phyloP scores from a whole-genome alignment of 92 coral and sea anemone species.

The Ricordea florida region DNA sequence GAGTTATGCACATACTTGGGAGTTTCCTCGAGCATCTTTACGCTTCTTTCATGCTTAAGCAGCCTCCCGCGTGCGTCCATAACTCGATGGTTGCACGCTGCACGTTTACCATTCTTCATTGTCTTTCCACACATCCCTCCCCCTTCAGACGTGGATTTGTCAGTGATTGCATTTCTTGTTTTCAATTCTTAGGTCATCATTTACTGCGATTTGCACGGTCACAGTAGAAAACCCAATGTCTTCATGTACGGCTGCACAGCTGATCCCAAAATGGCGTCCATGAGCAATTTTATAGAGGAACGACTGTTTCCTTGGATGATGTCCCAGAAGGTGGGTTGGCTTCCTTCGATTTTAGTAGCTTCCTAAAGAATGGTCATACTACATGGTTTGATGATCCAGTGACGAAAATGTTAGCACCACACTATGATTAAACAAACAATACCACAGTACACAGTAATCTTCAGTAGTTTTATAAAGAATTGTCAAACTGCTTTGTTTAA shows the following conservation, averaged over 20 bases:
- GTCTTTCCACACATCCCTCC: not conserved
- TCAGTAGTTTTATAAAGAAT: too few relatives aligned
- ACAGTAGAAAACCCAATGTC: constrained; percentile 97
- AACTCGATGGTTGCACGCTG: too few relatives aligned
- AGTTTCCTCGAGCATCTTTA: not conserved
- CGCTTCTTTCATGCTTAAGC: too few relatives aligned
- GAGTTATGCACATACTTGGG: not conserved
- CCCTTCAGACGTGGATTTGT: not conserved
- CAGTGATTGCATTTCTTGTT: not conserved
- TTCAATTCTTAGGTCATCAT: constrained; percentile 72
- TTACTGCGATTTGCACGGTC: constrained; percentile 99
- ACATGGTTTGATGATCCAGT: too few relatives aligned
- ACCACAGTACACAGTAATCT: too few relatives aligned
- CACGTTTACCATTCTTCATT: too few relatives aligned
- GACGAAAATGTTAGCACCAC: too few relatives aligned
- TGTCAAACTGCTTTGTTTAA: too few relatives aligned
- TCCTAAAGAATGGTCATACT: too few relatives aligned
- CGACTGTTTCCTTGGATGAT: constrained; percentile 98
- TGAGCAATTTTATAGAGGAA: constrained; percentile 84
- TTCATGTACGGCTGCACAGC: constrained; percentile 99
- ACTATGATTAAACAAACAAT: too few relatives aligned
- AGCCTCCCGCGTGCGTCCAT: too few relatives aligned
- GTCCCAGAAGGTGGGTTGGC: constrained; percentile 72
- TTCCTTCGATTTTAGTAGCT: not conserved
- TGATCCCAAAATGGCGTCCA: constrained; percentile 76